A percentile compares a stretch with the other conserved stretches of the same genome.
Evolutionary conservation across 2,113 vertebrate genomes (phyloP).

Genomic region (Mobula birostris): DNA sequence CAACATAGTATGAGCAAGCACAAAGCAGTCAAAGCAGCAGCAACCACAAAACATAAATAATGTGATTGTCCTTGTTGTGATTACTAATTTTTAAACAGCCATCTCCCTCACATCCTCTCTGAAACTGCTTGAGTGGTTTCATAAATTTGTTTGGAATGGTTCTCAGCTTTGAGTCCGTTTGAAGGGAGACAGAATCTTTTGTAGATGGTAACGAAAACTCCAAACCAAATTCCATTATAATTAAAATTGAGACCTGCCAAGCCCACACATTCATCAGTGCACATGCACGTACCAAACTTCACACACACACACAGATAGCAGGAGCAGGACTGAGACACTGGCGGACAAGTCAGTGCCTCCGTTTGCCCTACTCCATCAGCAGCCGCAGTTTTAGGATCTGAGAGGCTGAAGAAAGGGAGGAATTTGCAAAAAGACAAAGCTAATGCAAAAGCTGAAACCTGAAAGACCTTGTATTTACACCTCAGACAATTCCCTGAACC

Average conservation of each 20-base stretch:
- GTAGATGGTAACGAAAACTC: slow-evolving; percentile 1
- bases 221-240: slow-evolving; percentile 9
- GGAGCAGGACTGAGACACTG: neutral
- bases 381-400: neutral
- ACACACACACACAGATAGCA: neutral
- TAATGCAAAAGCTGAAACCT: slow-evolving; percentile 26
- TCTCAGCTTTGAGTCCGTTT: neutral
- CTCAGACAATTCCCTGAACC: slow-evolving; percentile 13
- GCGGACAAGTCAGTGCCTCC: neutral
- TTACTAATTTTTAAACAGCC: neutral
- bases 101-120: too few species aligned
- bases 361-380: neutral
- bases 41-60: neutral
- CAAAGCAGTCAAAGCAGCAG: neutral
- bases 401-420: slow-evolving; percentile 23
- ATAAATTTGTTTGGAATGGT: neutral
- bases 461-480: slow-evolving; percentile 26
- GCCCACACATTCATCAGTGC: neutral
- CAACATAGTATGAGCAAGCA: neutral
- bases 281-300: slow-evolving; percentile 1
- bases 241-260: slow-evolving; percentile 20
- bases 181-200: neutral
- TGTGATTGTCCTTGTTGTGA: neutral
- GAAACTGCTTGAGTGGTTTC: neutral
- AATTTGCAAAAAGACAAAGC: neutral